Evolutionary conservation across 2,113 vertebrate species (phyloP), one percentile per base, ranked within the genome.

Genomic region (Neopipo cinnamomea): DNA sequence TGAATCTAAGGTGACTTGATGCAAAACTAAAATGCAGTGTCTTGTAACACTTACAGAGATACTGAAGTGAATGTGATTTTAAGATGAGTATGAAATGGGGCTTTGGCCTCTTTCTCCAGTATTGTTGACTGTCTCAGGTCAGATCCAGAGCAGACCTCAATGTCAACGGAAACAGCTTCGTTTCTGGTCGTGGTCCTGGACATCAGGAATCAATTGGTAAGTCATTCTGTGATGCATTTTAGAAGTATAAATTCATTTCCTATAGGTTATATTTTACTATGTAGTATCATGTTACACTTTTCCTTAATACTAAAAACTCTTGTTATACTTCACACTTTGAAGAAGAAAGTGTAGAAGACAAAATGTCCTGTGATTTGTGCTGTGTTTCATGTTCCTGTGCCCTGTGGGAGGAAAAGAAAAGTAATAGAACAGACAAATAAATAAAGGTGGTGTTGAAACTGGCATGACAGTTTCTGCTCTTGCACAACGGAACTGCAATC

Each of bases 351-450:
- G 63, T 20, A 27, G 47, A 76, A 89, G 83, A 73, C 67, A 92
- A 90, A 96, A 75, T 47, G 59, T 85, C 91, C 73, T 95, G 66
- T 39, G 52, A 67, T 85, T 74, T 89, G 88, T 93, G 10, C 95
- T 80, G 47, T 73, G 85, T 91, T 96, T 96, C 84, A 46, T 86
- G 91, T 96, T 96, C 82, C 82, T 93, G 11, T 91, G 94, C 94
- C 96, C 95, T 85, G 83, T 62, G 92, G 94, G 95, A 95, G 96
- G 96, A 95, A 94, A 95, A 92, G 96, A 84, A 84, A 92, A 96
- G 96, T 91, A 96, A 91, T 89, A 95, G 95, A 95, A 92, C 93
- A 97, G 97, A 92, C 96, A 91, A 95, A 96, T 80, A 88, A 95
- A 97, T 97, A 97, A 95, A 81, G 3, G 24, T 13, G 92, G 85